Evolutionary conservation across 2,888 invertebrate species (phyloP).

Genomic region (Steinernema carpocapsae): DNA sequence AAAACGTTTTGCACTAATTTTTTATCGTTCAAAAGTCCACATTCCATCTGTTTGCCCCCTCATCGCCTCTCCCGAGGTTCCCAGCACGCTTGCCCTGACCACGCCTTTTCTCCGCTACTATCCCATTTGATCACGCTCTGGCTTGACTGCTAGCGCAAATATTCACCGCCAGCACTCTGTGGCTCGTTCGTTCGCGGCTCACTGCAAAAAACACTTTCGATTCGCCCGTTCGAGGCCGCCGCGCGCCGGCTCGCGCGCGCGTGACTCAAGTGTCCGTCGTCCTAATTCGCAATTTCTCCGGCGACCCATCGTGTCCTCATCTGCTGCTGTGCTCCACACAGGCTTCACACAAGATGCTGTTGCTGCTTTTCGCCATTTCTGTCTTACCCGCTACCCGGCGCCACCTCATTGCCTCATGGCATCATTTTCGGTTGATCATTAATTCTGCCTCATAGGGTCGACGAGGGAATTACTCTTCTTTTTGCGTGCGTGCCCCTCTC

Average conservation of each 20-base stretch:
- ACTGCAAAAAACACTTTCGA: slow-evolving; percentile 19
- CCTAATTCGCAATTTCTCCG: slow-evolving; percentile 19
- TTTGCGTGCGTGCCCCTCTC: too few species aligned
- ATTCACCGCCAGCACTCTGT: neutral
- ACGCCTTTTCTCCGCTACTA: neutral
- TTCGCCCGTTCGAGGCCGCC: slow-evolving; percentile 4
- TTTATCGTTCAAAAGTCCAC: neutral
- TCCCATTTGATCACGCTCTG: neutral
- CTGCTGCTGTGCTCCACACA: too few species aligned
- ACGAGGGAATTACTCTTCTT: neutral
- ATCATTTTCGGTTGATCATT: slow-evolving; percentile 13
- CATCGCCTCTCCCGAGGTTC: neutral
- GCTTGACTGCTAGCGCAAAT: slow-evolving; percentile 8
- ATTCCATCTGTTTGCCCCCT: neutral
- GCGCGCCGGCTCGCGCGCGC: too few species aligned
- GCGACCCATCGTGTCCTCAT: too few species aligned
- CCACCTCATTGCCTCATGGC: neutral
- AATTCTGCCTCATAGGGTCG: neutral
- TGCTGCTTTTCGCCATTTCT: too few species aligned
- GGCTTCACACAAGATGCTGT: too few species aligned
- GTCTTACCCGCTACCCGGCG: neutral
- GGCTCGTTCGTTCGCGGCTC: slow-evolving; percentile 9
- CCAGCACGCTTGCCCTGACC: neutral
- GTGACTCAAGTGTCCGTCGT: slow-evolving; percentile 16
- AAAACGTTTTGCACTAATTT: too few species aligned